These are phyloP conservation scores for western clawed frog (Xenopus tropicalis) DNA, from an alignment of 2,113 vertebrate genomes.

Conservation along the genomic window DNA sequence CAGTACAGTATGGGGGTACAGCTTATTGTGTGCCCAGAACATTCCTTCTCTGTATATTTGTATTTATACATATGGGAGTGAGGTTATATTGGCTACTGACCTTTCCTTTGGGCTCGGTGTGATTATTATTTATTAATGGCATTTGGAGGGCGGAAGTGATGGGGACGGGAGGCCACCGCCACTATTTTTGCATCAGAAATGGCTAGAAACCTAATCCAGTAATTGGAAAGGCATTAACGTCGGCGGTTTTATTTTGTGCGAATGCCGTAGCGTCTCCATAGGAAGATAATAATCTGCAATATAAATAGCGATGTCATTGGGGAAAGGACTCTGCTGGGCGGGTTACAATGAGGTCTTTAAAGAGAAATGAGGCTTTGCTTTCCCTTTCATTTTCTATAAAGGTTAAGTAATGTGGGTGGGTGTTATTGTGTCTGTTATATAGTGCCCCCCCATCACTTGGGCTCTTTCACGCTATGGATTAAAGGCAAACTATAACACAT, in stretches of 20 bases:
- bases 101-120: slow-evolving; percentile 10
- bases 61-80: too few relatives aligned
- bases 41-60: too few relatives aligned
- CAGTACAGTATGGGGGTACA: too few relatives aligned
- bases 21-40: too few relatives aligned
- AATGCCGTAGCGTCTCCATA: neutral
- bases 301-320: neutral
- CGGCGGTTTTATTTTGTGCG: slow-evolving; percentile 5
- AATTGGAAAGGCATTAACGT: slow-evolving; percentile 17
- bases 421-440: too few relatives aligned
- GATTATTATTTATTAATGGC: slow-evolving; percentile 28
- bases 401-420: too few relatives aligned
- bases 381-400: too few relatives aligned
- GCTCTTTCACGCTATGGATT: too few relatives aligned
- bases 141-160: neutral
- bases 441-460: too few relatives aligned
- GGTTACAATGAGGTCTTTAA: neutral
- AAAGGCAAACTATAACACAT: too few relatives aligned
- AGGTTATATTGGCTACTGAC: slow-evolving; percentile 11
- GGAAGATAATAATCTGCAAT: slow-evolving; percentile 2
- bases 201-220: slow-evolving; percentile 12
- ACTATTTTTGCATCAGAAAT: slow-evolving; percentile 20
- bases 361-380: neutral
- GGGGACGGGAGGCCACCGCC: neutral
- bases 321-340: too few relatives aligned